Percentiles rank a stretch among this genome's conserved stretches.
phyloP scores from a whole-genome alignment of 2,797 vertebrate species.

The Karalla daura region DNA sequence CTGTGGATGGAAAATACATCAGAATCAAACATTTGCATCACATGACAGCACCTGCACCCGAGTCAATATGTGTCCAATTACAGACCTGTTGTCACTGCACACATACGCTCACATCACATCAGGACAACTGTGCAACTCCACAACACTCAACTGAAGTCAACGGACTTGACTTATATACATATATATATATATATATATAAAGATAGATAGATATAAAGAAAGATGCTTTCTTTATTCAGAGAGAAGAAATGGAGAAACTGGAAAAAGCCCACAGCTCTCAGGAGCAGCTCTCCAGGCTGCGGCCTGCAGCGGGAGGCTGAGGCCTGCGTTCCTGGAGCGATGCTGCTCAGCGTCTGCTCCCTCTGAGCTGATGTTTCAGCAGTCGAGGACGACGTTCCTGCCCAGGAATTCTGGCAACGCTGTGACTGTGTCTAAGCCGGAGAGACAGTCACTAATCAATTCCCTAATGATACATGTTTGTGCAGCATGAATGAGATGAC shows the following conservation, averaged over 20 bases:
- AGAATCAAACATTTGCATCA: neutral
- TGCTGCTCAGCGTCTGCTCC: neutral
- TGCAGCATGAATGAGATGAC: conserved; percentile 49
- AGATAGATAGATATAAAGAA: too few species aligned
- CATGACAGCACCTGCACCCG: too few species aligned
- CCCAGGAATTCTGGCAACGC: neutral
- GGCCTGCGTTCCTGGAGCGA: neutral
- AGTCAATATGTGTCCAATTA: neutral
- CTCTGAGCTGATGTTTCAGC: neutral
- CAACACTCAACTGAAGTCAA: too few species aligned
- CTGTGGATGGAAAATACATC: neutral
- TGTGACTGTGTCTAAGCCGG: conserved; percentile 46
- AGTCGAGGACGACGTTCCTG: neutral
- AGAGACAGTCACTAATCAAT: conserved; percentile 57
- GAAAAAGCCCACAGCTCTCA: too few species aligned
- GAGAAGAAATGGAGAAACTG: too few species aligned
- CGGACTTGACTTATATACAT: too few species aligned
- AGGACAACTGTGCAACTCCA: neutral
- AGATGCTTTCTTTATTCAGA: too few species aligned
- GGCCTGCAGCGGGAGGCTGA: neutral
- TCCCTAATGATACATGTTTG: conserved; percentile 51
- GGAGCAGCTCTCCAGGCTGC: too few species aligned
- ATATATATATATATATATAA: too few species aligned
- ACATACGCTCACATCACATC: neutral
- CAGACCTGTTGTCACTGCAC: neutral